Evolutionary conservation across 2,797 vertebrate species (phyloP), one percentile per base, ranked within the genome.

Genomic region (Fundulus diaphanus): DNA sequence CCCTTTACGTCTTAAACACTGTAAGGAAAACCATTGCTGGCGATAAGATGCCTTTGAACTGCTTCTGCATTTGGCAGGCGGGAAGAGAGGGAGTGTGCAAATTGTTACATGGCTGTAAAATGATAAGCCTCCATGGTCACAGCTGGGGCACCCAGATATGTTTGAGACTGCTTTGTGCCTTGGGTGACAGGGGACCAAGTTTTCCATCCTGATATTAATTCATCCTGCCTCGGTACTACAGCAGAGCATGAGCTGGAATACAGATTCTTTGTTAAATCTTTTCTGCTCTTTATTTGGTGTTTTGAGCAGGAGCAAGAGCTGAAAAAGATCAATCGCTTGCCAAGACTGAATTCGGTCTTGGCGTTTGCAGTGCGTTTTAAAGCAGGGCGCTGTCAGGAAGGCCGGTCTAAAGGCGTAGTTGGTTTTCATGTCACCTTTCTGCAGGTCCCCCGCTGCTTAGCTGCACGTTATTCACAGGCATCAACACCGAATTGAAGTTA

Each of bases 61-160:
- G 70, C 68, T 87, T 83, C 81, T 86, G 76, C 77, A 89, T 85
- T 89, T 88, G 76, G 77, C 44, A 22, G 57, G 54, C 54, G 71
- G 70, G 20, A 84, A 77, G 24, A 80, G 83, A 78, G 77, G 71
- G 68, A 81, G 78, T 33, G 76, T 73, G 71, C 85, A 87, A 90
- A 89, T 77, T 87, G 88, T 89, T 87, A 85, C 90, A 87, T 20
- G 71, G 82, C 84, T 90, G 65, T 85, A 82, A 87, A 90, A 90
- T 80, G 89, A 92, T 93, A 92, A 92, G 89, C 83, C 76, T 79
- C 74, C 82, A 68, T 56, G 89, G 86, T 84, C 87, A 84, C 92
- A 94, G 92, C 90, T 94, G 92, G 88, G 87, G 81, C 81, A 70
- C 77, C 63, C 88, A 90, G 93, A 95, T 93, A 93, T 88, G 89